Evolutionary conservation across 2,888 invertebrate species (phyloP), one percentile per base, ranked within the genome.

Genomic region (Lagria hirta): DNA sequence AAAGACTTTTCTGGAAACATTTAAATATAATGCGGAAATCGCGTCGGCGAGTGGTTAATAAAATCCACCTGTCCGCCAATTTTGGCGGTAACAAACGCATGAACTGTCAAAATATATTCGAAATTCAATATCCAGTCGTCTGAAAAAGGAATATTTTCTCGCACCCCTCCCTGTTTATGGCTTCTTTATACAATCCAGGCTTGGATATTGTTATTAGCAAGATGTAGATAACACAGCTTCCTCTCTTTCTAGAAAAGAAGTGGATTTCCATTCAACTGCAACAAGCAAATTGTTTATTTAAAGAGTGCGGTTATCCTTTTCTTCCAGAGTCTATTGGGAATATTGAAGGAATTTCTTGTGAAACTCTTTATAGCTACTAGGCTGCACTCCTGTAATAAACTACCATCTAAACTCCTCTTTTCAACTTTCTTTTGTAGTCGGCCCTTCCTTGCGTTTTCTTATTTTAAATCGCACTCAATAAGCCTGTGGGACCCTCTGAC

Each of bases 41-140:
- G 35, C 24, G 17, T 35, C 35, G 24, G 15, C 11, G 20, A 37
- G 17, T 43, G 48, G 4, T 49, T 54, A 58, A 60, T 61, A 61
- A 61, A 61, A 61, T 55, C 57, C 61, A 61, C 61, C 61, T 61
- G 61, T 52, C 57, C 49, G 30, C 55, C 54, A 52, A 57, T 58
- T 61, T 58, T 50, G 47, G 56, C 53, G 58, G 55, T 59, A 60
- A 57, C 58, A 54, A 61, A 61, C 60, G 57, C 56, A 54, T 60
- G 56, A 57, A 55, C 58, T 59, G 60, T 61, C 61, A 60, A 58
- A 60, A 57, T 58, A 57, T 54, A 36, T 34, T 46, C 43, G n/a
- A 23, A 35, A 43, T 43, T 18, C 43, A 43, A 43, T 43, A 43
- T 43, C 40, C 17, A 20, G 8, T 8, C 32, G 4, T 14, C 20